Conservation (phyloP, 2,113 vertebrate species). For the Pelodiscus sinensis region DNA sequence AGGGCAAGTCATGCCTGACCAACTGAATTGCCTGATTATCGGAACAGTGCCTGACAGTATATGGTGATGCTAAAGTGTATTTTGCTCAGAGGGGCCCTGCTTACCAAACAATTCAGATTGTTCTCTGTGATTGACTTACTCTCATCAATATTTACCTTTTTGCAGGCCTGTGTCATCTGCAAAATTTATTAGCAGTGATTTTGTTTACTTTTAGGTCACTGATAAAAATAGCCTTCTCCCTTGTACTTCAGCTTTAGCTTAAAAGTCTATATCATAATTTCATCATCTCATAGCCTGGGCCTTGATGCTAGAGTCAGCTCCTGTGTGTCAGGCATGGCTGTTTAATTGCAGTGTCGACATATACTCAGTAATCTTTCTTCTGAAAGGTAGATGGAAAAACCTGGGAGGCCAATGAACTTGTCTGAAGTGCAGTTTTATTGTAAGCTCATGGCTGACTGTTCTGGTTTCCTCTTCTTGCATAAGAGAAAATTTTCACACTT, state of each 20-base stretch:
- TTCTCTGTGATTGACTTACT: background rate
- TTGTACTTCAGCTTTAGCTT: background rate
- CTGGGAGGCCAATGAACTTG: background rate
- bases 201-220: background rate
- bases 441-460: rapidly evolving
- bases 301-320: background rate
- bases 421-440: background rate
- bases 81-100: background rate
- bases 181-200: background rate
- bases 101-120: background rate
- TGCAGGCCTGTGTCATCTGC: background rate
- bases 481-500: background rate
- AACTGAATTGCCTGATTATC: background rate
- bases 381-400: background rate
- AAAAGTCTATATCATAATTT: background rate
- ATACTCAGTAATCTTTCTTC: rapidly evolving
- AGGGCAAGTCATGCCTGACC: too few species aligned
- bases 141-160: background rate
- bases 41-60: background rate
- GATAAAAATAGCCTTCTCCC: background rate
- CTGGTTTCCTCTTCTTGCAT: background rate
- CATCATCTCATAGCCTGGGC: background rate
- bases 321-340: background rate
- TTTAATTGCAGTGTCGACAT: background rate
- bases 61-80: background rate